Percentiles rank a stretch among this genome's conserved stretches.
These are phyloP conservation scores for Calcarius lapponicus DNA, from an alignment of 2,797 vertebrate species.

Conservation along the genomic window DNA sequence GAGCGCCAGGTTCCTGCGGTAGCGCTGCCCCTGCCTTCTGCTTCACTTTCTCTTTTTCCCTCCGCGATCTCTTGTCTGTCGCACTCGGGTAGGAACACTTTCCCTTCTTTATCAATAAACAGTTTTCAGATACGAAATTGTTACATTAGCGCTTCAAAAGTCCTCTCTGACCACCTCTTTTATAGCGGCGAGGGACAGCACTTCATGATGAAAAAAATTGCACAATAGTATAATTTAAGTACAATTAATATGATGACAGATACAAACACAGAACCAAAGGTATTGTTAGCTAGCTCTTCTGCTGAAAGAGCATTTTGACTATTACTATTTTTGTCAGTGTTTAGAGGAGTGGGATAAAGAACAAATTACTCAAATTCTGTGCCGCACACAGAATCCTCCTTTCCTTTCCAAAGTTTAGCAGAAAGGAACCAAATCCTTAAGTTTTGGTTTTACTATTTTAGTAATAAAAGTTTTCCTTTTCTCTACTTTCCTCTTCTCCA, in stretches of 20 bases:
- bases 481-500: not conserved
- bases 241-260: not conserved
- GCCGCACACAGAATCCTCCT: not conserved
- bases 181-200: not conserved
- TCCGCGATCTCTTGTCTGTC: no score
- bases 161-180: no score
- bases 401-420: not conserved
- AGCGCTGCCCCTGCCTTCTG: no score
- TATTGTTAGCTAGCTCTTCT: not conserved
- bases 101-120: not conserved
- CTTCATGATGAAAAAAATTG: not conserved
- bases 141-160: not conserved
- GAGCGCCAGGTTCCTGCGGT: rapidly evolving
- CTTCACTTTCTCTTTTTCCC: no score
- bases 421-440: not conserved
- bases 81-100: not conserved
- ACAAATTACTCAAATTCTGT: not conserved
- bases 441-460: not conserved
- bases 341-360: not conserved
- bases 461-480: not conserved
- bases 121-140: not conserved
- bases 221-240: not conserved
- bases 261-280: not conserved
- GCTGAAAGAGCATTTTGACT: not conserved
- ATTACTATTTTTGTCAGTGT: not conserved